A percentile compares a stretch with the other conserved stretches of the same genome.
Evolutionary conservation across 2,113 vertebrate species (phyloP).

Genomic region (Potamarius usumacintae): DNA sequence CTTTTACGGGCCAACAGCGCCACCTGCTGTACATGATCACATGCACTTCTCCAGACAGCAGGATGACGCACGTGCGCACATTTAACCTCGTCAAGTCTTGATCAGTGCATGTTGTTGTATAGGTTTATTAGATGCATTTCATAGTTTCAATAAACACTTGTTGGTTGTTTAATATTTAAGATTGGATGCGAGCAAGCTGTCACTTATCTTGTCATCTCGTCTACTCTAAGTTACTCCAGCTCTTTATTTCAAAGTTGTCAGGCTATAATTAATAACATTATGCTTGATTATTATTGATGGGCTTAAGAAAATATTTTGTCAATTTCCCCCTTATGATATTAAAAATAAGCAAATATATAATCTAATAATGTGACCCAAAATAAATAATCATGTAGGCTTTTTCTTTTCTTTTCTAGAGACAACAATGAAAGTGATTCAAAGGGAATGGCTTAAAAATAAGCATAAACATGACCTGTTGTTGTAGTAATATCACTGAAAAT

Average conservation of each 20-base stretch:
- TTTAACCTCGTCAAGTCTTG: not conserved
- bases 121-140: not conserved
- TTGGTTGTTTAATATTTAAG: not conserved
- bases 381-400: not conserved
- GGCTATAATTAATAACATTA: not conserved
- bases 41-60: too few species aligned
- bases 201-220: not conserved
- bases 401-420: not conserved
- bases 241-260: not conserved
- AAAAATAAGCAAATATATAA: not conserved
- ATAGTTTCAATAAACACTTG: not conserved
- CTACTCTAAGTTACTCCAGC: not conserved
- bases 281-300: not conserved
- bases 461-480: not conserved
- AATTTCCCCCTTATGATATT: not conserved
- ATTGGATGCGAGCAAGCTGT: not conserved
- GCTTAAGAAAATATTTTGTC: not conserved
- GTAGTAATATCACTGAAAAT: not conserved
- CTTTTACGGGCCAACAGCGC: constrained; percentile 68
- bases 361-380: not conserved
- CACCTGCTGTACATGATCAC: constrained; percentile 61
- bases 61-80: too few species aligned
- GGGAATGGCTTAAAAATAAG: not conserved
- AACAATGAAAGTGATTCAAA: not conserved
- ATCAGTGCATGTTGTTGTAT: not conserved